Base-by-base conservation (phyloP, 2,113 vertebrate genomes). In the Chlamydotis undulata region DNA sequence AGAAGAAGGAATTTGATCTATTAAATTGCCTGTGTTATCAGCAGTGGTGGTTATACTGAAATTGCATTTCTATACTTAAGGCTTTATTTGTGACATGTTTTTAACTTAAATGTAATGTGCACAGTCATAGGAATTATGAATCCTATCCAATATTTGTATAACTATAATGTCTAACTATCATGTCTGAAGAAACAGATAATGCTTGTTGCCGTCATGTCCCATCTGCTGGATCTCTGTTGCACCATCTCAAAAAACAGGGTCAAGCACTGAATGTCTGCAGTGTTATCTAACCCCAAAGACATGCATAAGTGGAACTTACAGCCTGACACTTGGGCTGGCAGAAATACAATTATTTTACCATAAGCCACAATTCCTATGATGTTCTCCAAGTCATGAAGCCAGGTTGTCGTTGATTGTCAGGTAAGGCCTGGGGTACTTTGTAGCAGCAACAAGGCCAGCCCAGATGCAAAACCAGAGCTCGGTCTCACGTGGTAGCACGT, bases 21-120 rank as follows among this genome's bases (percentile, higher is more conserved):
- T 88, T 94, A 94, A 88, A 93, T 88, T 88, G 37, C n/a, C 71
- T 88, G 18, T 90, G 57, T 83, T 94, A 91, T 69, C 82, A 83
- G 89, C 50, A 45, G 29, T 22, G 16, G 41, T 80, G 29, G 35
- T 74, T 91, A 81, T 74, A 90, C 37, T 92, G 79, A 88, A 95
- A 93, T 80, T 94, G 21, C 47, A 70, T 91, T 88, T 83, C 63
- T 88, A 24, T 68, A 95, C 56, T 91, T 87, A 80, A 70, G 12
- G 31, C 31, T 90, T 88, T 93, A 76, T 80, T 91, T 90, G 55
- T 83, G 56, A 35, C 57, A 57, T 3, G 0, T 73, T 94, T 87
- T 83, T 33, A 77, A 92, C 47, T 88, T 86, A 71, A 82, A 83
- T 83, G 26, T 88, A 63, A 50, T 80, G 21, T 74, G 25, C 8